Conservation (phyloP, 2,113 vertebrate species). For the Scomber colias region DNA sequence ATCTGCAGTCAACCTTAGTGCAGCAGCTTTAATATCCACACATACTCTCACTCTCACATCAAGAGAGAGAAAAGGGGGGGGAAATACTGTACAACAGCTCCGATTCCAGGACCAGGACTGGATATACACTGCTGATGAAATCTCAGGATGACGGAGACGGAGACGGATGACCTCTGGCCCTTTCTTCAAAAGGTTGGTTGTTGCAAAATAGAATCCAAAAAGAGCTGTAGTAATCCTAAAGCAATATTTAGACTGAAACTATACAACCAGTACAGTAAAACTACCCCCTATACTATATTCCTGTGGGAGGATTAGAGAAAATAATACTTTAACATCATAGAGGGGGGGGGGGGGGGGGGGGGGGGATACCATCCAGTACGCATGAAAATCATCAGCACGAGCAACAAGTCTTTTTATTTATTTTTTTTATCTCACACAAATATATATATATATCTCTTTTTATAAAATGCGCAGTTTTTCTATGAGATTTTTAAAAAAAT, state of each 20-base stretch:
- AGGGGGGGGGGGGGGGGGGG: background rate
- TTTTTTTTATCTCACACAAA: background rate
- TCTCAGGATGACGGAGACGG: conserved; percentile 42
- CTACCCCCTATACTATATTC: background rate
- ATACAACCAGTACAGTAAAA: background rate
- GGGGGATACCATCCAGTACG: background rate
- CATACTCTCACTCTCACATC: conserved; percentile 22
- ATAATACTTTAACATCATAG: background rate
- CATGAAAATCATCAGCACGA: background rate
- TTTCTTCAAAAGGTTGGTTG: conserved; percentile 40
- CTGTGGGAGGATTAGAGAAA: background rate
- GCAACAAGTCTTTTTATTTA: background rate
- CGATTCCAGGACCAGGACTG: conserved; percentile 20
- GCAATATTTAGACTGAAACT: conserved; percentile 39
- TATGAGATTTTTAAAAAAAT: background rate
- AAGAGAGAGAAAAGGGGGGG: background rate
- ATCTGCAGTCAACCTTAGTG: conserved; percentile 13
- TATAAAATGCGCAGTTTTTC: background rate
- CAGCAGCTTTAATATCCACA: conserved; percentile 30
- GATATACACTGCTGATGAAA: conserved; percentile 3
- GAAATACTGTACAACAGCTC: conserved; percentile 31
- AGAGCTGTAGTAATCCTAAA: conserved; percentile 38
- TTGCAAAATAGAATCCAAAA: conserved; percentile 29
- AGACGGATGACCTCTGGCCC: conserved; percentile 62
- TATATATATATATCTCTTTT: background rate